phyloP scores from a whole-genome alignment of 2,888 invertebrate genomes.

The Microchrysa polita region DNA sequence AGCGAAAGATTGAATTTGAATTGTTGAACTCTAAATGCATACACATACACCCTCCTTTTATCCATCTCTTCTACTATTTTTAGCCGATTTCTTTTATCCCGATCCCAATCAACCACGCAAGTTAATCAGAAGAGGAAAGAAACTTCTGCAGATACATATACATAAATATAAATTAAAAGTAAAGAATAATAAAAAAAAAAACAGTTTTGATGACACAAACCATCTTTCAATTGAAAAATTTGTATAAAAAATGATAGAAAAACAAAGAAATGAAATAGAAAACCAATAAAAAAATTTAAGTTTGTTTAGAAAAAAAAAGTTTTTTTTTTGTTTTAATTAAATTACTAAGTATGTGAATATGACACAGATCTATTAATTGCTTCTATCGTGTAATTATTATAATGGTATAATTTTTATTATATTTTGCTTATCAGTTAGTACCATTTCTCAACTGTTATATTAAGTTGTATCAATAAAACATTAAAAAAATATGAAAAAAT shows the following conservation, averaged over 20 bases:
- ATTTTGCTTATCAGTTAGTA: conserved; percentile 39
- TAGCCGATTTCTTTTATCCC: too few species aligned
- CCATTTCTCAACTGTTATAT: conserved; percentile 34
- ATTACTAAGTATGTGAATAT: conserved; percentile 28
- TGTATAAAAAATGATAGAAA: conserved; percentile 31
- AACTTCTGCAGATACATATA: too few species aligned
- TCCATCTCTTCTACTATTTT: too few species aligned
- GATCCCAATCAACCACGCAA: too few species aligned
- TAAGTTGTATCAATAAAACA: conserved; percentile 41
- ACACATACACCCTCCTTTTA: too few species aligned
- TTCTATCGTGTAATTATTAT: conserved; percentile 29
- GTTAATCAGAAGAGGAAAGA: too few species aligned
- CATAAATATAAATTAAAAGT: too few species aligned
- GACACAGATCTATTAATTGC: conserved; percentile 28
- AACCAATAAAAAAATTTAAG: background rate
- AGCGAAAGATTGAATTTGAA: background rate
- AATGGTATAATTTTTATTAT: conserved; percentile 40
- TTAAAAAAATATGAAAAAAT: conserved; percentile 12
- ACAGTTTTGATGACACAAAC: conserved; percentile 1
- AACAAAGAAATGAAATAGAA: too few species aligned
- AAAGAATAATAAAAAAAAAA: background rate
- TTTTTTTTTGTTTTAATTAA: conserved; percentile 27
- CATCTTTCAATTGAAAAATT: conserved; percentile 30
- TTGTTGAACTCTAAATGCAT: too few species aligned
- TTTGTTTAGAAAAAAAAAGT: too few species aligned